These are phyloP conservation scores for Chouioia cunea DNA, from an alignment of 2,888 invertebrate species.

Conservation along the genomic window DNA sequence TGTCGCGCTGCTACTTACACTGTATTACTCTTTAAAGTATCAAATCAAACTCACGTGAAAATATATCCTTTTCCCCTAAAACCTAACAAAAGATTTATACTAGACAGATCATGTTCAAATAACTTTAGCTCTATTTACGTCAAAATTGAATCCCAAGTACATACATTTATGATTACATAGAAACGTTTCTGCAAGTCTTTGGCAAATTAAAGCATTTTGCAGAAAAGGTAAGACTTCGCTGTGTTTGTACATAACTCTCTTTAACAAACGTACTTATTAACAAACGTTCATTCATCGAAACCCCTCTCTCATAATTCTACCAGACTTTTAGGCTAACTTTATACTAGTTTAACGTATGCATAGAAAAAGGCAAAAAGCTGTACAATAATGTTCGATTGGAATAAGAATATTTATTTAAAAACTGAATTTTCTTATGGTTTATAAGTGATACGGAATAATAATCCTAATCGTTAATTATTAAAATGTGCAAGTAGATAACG, in stretches of 20 bases:
- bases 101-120: constrained; percentile 44
- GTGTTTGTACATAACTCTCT: constrained; percentile 45
- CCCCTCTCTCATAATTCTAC: constrained; percentile 28
- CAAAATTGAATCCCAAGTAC: constrained; percentile 17
- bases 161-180: constrained; percentile 34
- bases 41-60: constrained; percentile 38
- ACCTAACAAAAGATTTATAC: constrained; percentile 33
- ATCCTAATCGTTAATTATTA: constrained; percentile 18
- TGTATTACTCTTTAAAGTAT: neutral
- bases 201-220: constrained; percentile 49
- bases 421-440: constrained; percentile 4
- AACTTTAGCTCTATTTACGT: constrained; percentile 25
- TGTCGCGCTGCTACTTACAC: constrained; percentile 35
- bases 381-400: constrained; percentile 35
- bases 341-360: constrained; percentile 12
- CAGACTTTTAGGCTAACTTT: constrained; percentile 7
- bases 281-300: constrained; percentile 30
- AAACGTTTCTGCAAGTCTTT: constrained; percentile 47
- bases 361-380: constrained; percentile 33
- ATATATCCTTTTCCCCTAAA: constrained; percentile 33
- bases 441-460: constrained; percentile 30
- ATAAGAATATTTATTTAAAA: constrained; percentile 26
- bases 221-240: constrained; percentile 43
- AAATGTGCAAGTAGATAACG: constrained; percentile 10
- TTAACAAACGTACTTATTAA: constrained; percentile 35